Evolutionary conservation across 2,888 invertebrate species (phyloP).

Genomic region (Eurytoma californica): DNA sequence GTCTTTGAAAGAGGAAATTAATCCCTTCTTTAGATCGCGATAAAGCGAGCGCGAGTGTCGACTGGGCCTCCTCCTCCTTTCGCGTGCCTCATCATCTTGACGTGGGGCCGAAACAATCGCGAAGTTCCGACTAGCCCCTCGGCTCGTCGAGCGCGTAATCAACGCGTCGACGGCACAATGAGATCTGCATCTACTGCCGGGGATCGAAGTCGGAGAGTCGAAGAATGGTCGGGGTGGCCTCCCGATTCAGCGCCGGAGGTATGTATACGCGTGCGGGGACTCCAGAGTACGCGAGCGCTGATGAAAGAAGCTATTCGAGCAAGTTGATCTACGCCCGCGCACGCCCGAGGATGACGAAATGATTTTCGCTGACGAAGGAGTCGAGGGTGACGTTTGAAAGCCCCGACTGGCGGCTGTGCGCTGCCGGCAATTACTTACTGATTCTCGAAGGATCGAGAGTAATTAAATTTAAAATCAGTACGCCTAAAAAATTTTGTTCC

Average conservation of each 20-base stretch:
- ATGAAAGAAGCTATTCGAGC: background rate
- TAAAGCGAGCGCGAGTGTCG: too few species aligned
- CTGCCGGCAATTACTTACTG: background rate
- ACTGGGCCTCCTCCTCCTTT: background rate
- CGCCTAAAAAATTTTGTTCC: background rate
- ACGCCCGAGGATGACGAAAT: slow-evolving; percentile 21
- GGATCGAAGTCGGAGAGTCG: slow-evolving; percentile 42
- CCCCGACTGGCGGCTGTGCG: background rate
- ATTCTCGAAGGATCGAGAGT: background rate
- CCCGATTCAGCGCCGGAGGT: background rate
- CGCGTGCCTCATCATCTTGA: slow-evolving; percentile 2
- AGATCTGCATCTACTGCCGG: slow-evolving; percentile 53
- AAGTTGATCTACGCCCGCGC: background rate
- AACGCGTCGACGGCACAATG: slow-evolving; percentile 52
- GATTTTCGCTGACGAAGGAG: slow-evolving; percentile 29
- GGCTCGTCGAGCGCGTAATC: slow-evolving; percentile 32
- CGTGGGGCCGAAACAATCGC: slow-evolving; percentile 7
- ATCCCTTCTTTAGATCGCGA: too few species aligned
- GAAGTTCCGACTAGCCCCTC: background rate
- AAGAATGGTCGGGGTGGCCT: slow-evolving; percentile 37
- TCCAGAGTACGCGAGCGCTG: background rate
- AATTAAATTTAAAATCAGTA: background rate
- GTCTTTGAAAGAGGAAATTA: too few species aligned
- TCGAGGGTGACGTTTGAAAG: background rate
- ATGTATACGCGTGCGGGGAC: background rate